Conservation (phyloP, 1,140 invertebrate species). For the Ceratosolen fusciceps region DNA sequence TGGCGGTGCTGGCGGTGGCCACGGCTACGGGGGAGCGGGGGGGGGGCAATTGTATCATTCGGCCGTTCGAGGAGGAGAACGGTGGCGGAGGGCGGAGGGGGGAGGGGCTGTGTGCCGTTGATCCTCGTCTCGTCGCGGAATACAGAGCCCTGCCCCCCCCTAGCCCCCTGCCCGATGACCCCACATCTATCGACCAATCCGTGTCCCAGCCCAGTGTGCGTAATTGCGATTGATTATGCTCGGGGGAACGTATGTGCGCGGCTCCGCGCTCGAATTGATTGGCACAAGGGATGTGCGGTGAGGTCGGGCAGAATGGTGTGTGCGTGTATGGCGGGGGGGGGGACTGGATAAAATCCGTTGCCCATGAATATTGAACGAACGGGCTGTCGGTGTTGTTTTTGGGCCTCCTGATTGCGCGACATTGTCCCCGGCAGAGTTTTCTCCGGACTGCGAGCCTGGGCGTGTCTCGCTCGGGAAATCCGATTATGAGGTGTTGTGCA, state of each 20-base stretch:
- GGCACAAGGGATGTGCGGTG: no score
- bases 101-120: neutral
- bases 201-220: no score
- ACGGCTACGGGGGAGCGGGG: no score
- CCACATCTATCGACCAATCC: no score
- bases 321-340: neutral
- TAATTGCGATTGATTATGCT: slow-evolving; percentile 47
- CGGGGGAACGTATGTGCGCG: slow-evolving; percentile 6
- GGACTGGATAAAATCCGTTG: neutral
- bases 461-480: neutral
- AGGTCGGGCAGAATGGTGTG: no score
- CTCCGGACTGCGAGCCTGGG: neutral
- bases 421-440: neutral
- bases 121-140: neutral
- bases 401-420: slow-evolving; percentile 22
- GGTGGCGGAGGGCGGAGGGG: neutral
- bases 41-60: neutral
- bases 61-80: neutral
- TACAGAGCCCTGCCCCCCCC: no score
- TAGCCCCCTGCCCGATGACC: no score
- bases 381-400: neutral
- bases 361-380: slow-evolving; percentile 40
- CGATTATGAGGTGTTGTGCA: neutral
- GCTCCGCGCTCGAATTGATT: slow-evolving; percentile 30
- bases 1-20: no score